Percentiles rank a stretch among this genome's conserved stretches.
These are phyloP conservation scores for Ciona savignyi DNA, from an alignment of 23 tunicate genomes.

Conservation along the genomic window DNA sequence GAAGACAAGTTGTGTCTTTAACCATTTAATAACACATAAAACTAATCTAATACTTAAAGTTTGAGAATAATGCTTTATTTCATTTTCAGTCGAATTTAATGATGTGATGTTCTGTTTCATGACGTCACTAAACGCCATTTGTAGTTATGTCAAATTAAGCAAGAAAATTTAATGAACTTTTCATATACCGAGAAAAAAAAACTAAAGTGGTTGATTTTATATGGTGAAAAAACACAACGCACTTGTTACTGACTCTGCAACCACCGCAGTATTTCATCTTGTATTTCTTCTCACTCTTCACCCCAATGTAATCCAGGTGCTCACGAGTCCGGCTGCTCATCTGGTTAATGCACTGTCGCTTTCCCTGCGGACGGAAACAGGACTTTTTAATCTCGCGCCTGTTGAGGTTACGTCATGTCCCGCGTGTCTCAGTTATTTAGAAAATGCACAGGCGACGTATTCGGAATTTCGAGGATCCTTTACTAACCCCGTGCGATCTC, in stretches of 20 bases:
- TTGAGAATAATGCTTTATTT: no score
- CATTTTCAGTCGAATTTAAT: no score
- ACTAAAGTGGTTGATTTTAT: no score
- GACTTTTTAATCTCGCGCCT: no score
- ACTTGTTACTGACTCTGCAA: constrained; percentile 19
- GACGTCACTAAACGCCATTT: no score
- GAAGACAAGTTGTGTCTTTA: background rate
- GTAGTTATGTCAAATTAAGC: no score
- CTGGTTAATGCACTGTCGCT: background rate
- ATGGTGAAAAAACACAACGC: background rate
- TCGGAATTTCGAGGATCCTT: background rate
- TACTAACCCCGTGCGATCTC: background rate
- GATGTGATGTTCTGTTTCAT: no score
- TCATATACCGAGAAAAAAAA: no score
- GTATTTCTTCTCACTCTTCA: constrained; percentile 21
- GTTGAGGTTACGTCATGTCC: background rate
- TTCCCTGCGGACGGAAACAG: background rate
- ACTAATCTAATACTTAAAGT: background rate
- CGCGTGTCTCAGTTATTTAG: background rate
- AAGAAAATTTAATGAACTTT: no score
- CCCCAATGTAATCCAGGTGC: constrained; percentile 9
- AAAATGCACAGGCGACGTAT: background rate
- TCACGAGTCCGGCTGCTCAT: background rate
- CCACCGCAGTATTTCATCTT: constrained; percentile 26
- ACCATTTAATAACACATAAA: background rate